Evolutionary conservation across 1,140 invertebrate genomes (phyloP).

Genomic region (Apolygus lucorum): DNA sequence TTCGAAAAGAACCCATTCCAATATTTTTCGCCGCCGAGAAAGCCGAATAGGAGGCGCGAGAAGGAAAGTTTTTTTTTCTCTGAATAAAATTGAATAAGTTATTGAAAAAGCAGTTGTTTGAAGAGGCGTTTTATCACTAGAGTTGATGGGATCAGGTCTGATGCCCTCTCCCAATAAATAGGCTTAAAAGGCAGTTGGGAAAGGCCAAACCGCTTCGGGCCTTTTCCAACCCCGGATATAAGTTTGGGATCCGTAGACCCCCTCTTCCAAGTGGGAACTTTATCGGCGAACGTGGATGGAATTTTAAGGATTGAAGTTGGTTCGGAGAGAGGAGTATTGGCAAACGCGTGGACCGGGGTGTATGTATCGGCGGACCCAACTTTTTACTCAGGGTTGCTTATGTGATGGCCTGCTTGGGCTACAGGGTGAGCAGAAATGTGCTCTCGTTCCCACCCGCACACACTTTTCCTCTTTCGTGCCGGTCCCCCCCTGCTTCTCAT

Average conservation of each 20-base stretch:
- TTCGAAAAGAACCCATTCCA: background rate
- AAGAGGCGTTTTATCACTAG: constrained; percentile 16
- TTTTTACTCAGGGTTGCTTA: constrained; percentile 13
- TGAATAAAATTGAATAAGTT: constrained; percentile 21
- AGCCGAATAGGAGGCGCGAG: background rate
- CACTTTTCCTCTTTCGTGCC: background rate
- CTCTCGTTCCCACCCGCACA: background rate
- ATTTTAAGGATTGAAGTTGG: constrained; percentile 11
- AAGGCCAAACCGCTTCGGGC: background rate
- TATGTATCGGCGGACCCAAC: constrained; percentile 14
- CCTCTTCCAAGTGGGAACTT: constrained; percentile 6
- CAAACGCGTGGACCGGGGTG: too few relatives aligned
- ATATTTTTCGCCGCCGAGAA: background rate
- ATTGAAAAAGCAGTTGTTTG: background rate
- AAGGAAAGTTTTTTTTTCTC: too few relatives aligned
- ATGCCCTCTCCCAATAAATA: constrained; percentile 14
- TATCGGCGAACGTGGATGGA: constrained; percentile 6
- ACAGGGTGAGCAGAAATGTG: background rate
- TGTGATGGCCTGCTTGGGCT: background rate
- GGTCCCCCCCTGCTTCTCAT: background rate
- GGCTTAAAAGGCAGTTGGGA: constrained; percentile 7
- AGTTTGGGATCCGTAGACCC: background rate
- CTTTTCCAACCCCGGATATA: too few relatives aligned
- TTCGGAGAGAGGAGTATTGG: too few relatives aligned
- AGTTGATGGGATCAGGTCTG: constrained; percentile 14